Conservation (phyloP, 2,888 invertebrate genomes). For the Meloe dianella region DNA sequence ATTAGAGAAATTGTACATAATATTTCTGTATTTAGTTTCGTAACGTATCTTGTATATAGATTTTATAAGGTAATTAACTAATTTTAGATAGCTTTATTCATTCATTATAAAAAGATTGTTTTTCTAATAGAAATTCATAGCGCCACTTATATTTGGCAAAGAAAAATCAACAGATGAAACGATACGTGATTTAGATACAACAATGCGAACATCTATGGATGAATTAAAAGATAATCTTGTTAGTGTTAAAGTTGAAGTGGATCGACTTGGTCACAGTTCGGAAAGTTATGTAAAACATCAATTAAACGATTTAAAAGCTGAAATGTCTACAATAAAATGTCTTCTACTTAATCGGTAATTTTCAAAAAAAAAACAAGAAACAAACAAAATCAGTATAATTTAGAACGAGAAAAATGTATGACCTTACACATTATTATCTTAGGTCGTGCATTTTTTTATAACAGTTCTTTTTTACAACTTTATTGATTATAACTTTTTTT, state of each 20-base stretch:
- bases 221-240: slow-evolving; percentile 71
- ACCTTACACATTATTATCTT: not conserved
- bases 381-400: not conserved
- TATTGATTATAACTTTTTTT: no score
- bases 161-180: slow-evolving; percentile 68
- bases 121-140: slow-evolving; percentile 66
- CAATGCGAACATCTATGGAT: slow-evolving; percentile 65
- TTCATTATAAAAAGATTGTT: slow-evolving; percentile 10
- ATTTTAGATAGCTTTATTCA: not conserved
- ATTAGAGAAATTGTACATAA: slow-evolving; percentile 75
- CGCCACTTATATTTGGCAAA: slow-evolving; percentile 72
- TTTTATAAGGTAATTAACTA: slow-evolving; percentile 76
- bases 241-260: slow-evolving; percentile 71
- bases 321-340: slow-evolving; percentile 75
- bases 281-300: slow-evolving; percentile 65
- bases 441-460: not conserved
- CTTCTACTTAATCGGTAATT: slow-evolving; percentile 71
- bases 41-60: slow-evolving; percentile 79
- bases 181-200: slow-evolving; percentile 71
- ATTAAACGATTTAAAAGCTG: slow-evolving; percentile 70
- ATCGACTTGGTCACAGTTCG: slow-evolving; percentile 59
- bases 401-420: not conserved
- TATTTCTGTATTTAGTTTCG: slow-evolving; percentile 76
- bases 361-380: no score
- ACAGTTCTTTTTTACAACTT: no score